Percentiles rank a stretch among this genome's conserved stretches.
These are phyloP conservation scores for Ephydatia muelleri DNA, from an alignment of 37 sponge, comb jelly and placozoan genomes.

Conservation along the genomic window DNA sequence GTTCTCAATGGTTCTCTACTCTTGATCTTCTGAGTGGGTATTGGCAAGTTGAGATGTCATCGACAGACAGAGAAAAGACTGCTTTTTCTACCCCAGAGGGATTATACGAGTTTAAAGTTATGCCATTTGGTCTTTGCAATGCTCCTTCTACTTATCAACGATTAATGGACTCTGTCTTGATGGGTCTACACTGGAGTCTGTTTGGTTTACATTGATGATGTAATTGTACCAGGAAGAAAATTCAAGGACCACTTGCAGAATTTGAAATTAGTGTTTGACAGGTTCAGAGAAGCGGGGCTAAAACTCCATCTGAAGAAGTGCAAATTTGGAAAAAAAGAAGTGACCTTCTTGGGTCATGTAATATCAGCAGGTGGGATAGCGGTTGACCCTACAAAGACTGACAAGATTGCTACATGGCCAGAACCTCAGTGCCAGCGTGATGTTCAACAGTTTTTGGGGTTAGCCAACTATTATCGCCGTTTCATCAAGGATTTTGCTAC, in stretches of 20 bases:
- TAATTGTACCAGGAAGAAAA: not conserved
- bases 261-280: conserved; percentile 9
- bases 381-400: not conserved
- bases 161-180: conserved; percentile 35
- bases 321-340: not conserved
- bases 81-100: too few relatives aligned
- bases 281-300: conserved; percentile 17
- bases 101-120: too few relatives aligned
- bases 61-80: too few relatives aligned
- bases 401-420: not conserved
- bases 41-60: not conserved
- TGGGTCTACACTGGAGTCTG: not conserved
- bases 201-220: conserved; percentile 6
- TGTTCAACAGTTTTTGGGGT: not conserved
- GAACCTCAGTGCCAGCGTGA: not conserved
- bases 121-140: too few relatives aligned
- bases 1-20: conserved; percentile 29
- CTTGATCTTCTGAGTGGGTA: conserved; percentile 28
- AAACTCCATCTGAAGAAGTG: conserved; percentile 34
- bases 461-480: conserved; percentile 7
- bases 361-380: not conserved
- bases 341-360: conserved; percentile 2
- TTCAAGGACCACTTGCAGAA: conserved; percentile 6
- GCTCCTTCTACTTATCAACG: conserved; percentile 16
- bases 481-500: conserved; percentile 11